Evolutionary conservation across 1,140 invertebrate species (phyloP).

Genomic region (Trichomalopsis sarcophagae): DNA sequence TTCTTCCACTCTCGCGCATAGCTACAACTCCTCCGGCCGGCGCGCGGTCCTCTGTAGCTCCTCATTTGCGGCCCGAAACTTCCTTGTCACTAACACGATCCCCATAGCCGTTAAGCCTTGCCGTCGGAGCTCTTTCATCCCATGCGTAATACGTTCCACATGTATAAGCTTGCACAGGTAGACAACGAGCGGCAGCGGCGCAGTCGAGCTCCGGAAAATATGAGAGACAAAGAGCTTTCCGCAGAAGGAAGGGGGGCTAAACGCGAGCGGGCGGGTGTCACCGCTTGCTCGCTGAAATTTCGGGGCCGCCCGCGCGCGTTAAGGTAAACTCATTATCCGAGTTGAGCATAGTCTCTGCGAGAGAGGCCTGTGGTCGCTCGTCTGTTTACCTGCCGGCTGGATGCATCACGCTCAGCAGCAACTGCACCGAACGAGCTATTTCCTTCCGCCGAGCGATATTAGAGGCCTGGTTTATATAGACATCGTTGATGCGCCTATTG

Average conservation of each 20-base stretch:
- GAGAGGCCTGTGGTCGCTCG: constrained; percentile 1
- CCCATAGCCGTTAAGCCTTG: not conserved
- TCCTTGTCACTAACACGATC: not conserved
- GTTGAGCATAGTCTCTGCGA: not conserved
- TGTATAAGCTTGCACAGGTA: no score
- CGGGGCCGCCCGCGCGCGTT: not conserved
- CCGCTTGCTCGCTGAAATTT: not conserved
- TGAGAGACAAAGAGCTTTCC: not conserved
- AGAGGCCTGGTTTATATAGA: not conserved
- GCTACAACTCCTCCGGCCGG: no score
- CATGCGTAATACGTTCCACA: not conserved
- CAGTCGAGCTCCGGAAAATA: not conserved
- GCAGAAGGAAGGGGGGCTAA: not conserved
- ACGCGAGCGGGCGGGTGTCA: not conserved
- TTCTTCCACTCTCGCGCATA: not conserved
- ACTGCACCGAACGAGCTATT: not conserved
- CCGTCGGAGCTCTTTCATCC: not conserved
- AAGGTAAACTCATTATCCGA: constrained; percentile 12
- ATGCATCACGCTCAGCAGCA: not conserved
- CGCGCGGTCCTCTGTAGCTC: not conserved
- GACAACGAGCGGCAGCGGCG: not conserved
- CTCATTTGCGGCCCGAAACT: not conserved
- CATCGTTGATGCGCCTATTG: not conserved
- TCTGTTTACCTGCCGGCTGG: not conserved
- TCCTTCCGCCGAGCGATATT: not conserved